A percentile compares a stretch with the other conserved stretches of the same genome.
Evolutionary conservation across 2,888 invertebrate species (phyloP).

Genomic region (Graphium colonna): DNA sequence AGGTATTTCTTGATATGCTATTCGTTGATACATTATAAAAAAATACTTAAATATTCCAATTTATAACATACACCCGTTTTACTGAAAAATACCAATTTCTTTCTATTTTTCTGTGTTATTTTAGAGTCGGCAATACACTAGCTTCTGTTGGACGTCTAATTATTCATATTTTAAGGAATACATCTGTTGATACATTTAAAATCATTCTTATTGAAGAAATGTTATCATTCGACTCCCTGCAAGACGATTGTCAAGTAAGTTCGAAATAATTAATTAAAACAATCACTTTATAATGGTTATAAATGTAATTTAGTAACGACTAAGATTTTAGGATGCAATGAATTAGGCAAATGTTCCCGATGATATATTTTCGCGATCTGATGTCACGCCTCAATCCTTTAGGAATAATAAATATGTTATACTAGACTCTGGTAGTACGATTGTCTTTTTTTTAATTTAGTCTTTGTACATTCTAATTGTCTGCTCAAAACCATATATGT

Average conservation of each 20-base stretch:
- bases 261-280: not conserved
- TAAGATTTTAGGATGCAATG: too few species aligned
- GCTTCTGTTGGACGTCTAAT: constrained; percentile 54
- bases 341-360: too few species aligned
- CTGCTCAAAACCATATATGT: too few species aligned
- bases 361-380: too few species aligned
- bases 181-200: constrained; percentile 49
- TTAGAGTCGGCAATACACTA: constrained; percentile 55
- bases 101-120: not conserved
- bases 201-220: constrained; percentile 63
- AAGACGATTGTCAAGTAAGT: constrained; percentile 63
- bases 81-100: too few species aligned
- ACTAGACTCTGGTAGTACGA: too few species aligned
- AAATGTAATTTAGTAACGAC: too few species aligned
- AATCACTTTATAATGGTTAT: too few species aligned
- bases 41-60: not conserved
- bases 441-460: too few species aligned
- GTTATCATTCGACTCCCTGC: constrained; percentile 55
- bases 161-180: constrained; percentile 48
- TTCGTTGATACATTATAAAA: not conserved
- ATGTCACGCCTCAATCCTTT: too few species aligned
- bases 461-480: too few species aligned
- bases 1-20: constrained; percentile 38
- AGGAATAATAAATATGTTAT: too few species aligned
- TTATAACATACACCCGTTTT: not conserved